phyloP scores from a whole-genome alignment of 1,140 invertebrate species.

The Zaprionus ghesquierei region DNA sequence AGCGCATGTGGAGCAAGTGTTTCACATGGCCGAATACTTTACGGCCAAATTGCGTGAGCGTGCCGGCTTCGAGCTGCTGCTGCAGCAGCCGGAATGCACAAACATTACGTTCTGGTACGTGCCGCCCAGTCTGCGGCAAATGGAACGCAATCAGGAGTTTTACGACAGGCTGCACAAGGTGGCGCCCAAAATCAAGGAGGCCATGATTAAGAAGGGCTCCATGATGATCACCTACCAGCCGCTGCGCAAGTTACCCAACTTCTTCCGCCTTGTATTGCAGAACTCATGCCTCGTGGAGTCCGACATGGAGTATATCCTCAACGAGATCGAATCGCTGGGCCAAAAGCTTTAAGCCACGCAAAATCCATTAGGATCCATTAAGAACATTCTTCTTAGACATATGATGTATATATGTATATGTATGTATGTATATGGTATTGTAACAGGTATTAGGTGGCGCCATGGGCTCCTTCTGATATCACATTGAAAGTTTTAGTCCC shows the following conservation, averaged over 20 bases:
- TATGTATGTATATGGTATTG: constrained; percentile 32
- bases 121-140: constrained; percentile 88
- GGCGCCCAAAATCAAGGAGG: constrained; percentile 95
- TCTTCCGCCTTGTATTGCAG: constrained; percentile 96
- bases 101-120: constrained; percentile 98
- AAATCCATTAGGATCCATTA: constrained; percentile 7
- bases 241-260: constrained; percentile 90
- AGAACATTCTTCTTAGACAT: constrained; percentile 66
- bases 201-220: constrained; percentile 96
- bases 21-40: constrained; percentile 89
- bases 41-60: constrained; percentile 86
- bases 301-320: constrained; percentile 93
- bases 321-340: constrained; percentile 93
- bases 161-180: constrained; percentile 89
- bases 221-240: constrained; percentile 98
- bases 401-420: constrained; percentile 36
- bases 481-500: constrained; percentile 8
- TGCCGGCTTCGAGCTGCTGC: constrained; percentile 89
- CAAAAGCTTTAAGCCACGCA: constrained; percentile 86
- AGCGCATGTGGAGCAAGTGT: constrained; percentile 90
- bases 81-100: constrained; percentile 93
- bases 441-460: constrained; percentile 27
- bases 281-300: constrained; percentile 91
- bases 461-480: constrained; percentile 8
- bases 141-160: constrained; percentile 85